A percentile compares a stretch with the other conserved stretches of the same genome.
Conservation (phyloP, 2,797 vertebrate genomes). For the Brachyrhaphis roseni region DNA sequence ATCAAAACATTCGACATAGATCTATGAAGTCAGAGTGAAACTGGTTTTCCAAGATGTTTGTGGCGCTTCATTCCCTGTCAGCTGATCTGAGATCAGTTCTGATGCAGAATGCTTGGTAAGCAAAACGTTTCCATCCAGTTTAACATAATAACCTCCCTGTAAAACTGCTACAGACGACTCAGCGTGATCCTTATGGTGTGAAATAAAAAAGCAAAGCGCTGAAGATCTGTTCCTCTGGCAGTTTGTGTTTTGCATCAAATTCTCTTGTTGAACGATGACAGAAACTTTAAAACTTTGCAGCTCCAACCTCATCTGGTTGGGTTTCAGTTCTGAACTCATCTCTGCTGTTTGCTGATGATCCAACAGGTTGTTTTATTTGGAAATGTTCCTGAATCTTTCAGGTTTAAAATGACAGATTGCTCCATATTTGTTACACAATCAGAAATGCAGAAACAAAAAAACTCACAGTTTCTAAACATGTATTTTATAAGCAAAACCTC, state of each 20-base stretch:
- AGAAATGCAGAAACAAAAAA: background rate
- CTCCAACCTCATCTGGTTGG: background rate
- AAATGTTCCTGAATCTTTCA: background rate
- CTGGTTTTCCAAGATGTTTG: too few relatives aligned
- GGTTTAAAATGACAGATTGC: background rate
- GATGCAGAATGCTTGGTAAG: background rate
- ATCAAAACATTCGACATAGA: background rate
- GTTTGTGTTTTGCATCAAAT: background rate
- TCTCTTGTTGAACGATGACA: background rate
- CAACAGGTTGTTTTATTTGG: background rate
- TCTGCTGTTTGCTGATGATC: background rate
- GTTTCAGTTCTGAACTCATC: too few relatives aligned
- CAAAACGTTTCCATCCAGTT: background rate
- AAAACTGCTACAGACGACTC: background rate
- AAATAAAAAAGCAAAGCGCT: background rate
- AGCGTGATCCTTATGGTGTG: background rate
- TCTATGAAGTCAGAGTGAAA: background rate
- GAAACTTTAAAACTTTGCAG: background rate
- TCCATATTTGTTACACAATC: background rate
- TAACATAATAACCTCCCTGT: background rate
- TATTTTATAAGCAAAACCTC: background rate
- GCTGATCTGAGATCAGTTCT: background rate
- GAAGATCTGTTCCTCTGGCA: background rate
- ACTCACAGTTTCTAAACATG: background rate
- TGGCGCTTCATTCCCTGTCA: background rate